A percentile compares a stretch with the other conserved stretches of the same genome.
phyloP scores from a whole-genome alignment of 2,113 vertebrate species.

The Peromyscus maniculatus region DNA sequence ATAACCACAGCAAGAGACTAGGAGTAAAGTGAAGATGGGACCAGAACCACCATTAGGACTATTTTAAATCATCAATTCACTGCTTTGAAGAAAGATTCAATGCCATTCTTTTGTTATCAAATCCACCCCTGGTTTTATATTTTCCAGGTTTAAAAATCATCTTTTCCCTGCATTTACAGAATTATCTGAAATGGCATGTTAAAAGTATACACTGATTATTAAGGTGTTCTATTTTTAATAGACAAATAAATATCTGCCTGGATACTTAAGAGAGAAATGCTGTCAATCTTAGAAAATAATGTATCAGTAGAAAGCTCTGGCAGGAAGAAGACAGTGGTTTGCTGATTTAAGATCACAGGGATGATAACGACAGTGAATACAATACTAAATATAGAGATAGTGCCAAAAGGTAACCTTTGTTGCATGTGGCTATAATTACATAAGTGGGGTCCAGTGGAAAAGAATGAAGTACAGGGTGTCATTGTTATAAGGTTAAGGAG shows the following conservation, averaged over 20 bases:
- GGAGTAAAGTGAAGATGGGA: neutral
- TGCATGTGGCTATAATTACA: neutral
- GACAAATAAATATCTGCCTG: conserved; percentile 36
- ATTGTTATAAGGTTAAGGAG: conserved; percentile 24
- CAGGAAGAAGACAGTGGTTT: neutral
- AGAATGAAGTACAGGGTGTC: neutral
- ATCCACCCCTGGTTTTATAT: conserved; percentile 1
- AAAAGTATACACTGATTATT: conserved; percentile 19
- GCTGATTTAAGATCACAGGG: neutral
- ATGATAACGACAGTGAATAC: neutral
- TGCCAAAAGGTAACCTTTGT: neutral
- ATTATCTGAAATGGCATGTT: conserved; percentile 36
- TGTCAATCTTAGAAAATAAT: conserved; percentile 22
- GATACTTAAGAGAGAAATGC: neutral
- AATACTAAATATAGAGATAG: conserved; percentile 24
- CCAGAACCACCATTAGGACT: neutral
- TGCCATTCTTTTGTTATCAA: neutral
- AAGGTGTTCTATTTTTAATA: conserved; percentile 3
- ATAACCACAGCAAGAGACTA: neutral
- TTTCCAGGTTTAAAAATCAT: conserved; percentile 45
- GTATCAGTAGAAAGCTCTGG: neutral
- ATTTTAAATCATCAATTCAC: conserved; percentile 21
- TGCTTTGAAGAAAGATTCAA: neutral
- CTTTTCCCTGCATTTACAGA: neutral
- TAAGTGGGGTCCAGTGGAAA: neutral